These are phyloP conservation scores for Cettia cetti DNA, from an alignment of 2,113 vertebrate species.

Conservation along the genomic window DNA sequence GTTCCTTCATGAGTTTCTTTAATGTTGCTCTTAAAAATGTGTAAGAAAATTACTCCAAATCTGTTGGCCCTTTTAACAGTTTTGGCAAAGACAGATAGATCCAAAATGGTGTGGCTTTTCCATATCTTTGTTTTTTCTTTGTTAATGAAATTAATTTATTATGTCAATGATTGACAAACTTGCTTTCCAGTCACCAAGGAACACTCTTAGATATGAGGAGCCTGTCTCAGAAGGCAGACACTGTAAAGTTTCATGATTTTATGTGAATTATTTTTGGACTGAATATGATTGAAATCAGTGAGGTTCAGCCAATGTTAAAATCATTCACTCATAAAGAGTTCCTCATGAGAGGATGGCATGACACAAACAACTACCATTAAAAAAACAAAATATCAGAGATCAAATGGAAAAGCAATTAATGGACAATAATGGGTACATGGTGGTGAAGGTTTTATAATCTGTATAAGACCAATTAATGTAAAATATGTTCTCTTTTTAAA, in stretches of 20 bases:
- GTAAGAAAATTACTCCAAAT: rapidly evolving
- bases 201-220: neutral
- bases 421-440: neutral
- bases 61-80: neutral
- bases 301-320: neutral
- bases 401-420: neutral
- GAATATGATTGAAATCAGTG: neutral
- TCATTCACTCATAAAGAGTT: neutral
- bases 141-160: neutral
- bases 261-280: neutral
- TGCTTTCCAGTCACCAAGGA: neutral
- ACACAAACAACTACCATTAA: neutral
- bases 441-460: neutral
- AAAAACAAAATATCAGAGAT: neutral
- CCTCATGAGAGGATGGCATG: neutral
- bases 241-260: neutral
- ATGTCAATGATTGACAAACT: neutral
- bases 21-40: neutral
- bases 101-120: neutral
- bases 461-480: neutral
- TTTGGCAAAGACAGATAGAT: neutral
- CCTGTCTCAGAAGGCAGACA: neutral
- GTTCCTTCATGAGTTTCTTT: neutral
- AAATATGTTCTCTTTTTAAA: neutral
- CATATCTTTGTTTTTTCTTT: neutral